Percentiles rank a stretch among this genome's conserved stretches.
These are phyloP conservation scores for Lophius americanus DNA, from an alignment of 2,797 vertebrate species.

Conservation along the genomic window DNA sequence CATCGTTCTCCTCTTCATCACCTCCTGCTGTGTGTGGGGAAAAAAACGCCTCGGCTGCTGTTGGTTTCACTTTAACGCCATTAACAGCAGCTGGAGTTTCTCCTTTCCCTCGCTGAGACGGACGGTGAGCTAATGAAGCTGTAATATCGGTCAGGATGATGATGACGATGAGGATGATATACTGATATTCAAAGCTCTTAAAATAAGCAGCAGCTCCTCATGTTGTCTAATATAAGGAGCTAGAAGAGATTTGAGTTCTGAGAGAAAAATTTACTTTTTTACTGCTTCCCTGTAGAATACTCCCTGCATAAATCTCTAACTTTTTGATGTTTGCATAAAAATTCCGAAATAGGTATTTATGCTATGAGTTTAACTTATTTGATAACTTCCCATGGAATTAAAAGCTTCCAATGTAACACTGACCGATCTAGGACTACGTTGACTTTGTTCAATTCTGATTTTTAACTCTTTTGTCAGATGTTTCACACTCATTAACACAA, in stretches of 20 bases:
- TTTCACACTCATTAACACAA: too few relatives aligned
- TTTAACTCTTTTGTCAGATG: too few relatives aligned
- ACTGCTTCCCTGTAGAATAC: not conserved
- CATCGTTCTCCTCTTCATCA: slow-evolving; percentile 11
- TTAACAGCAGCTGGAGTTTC: slow-evolving; percentile 55
- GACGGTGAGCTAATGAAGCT: slow-evolving; percentile 17
- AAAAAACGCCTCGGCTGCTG: slow-evolving; percentile 12
- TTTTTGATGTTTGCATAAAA: too few relatives aligned
- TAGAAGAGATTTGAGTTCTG: not conserved
- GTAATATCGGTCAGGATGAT: not conserved
- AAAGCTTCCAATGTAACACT: too few relatives aligned
- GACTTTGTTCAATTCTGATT: too few relatives aligned
- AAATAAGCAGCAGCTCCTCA: too few relatives aligned
- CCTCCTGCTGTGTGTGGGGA: slow-evolving; percentile 24
- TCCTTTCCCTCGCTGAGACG: slow-evolving; percentile 20
- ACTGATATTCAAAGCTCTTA: too few relatives aligned
- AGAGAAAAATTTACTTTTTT: not conserved
- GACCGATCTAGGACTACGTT: too few relatives aligned
- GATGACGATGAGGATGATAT: not conserved
- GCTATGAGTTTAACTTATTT: too few relatives aligned
- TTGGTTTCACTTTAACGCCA: slow-evolving; percentile 43
- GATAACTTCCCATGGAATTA: too few relatives aligned
- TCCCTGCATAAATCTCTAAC: not conserved
- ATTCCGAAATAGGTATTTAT: too few relatives aligned
- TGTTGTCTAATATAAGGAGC: not conserved